Percentiles rank a stretch among this genome's conserved stretches.
Evolutionary conservation across 2,113 vertebrate species (phyloP).

Genomic region (Sapayoa aenigma): DNA sequence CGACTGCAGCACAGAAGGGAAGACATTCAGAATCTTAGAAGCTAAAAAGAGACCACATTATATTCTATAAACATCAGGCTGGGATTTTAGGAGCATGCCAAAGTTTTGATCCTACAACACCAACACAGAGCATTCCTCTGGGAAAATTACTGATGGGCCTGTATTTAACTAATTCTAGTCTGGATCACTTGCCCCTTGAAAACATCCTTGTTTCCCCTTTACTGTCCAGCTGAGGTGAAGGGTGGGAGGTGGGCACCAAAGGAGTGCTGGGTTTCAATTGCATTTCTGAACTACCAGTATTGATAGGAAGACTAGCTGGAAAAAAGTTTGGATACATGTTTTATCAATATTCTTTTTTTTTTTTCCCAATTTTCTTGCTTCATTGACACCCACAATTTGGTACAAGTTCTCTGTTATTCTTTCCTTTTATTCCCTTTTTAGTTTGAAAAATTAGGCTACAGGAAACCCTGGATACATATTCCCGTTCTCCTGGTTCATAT

Average conservation of each 20-base stretch:
- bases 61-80: neutral
- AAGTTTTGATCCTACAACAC: neutral
- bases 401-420: neutral
- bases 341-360: neutral
- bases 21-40: neutral
- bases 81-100: neutral
- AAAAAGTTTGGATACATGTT: neutral
- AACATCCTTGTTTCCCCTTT: neutral
- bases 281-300: neutral
- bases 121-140: neutral
- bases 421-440: constrained; percentile 51
- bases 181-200: neutral
- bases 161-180: neutral
- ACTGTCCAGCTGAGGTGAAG: neutral
- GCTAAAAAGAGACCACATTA: neutral
- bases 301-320: neutral
- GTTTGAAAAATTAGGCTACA: constrained; percentile 90
- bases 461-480: constrained; percentile 81
- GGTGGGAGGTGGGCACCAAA: neutral
- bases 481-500: constrained; percentile 82
- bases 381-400: neutral
- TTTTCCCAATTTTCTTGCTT: neutral
- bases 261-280: neutral
- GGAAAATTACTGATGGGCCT: neutral
- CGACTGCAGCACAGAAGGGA: neutral